Conservation (phyloP, 2,113 vertebrate genomes). For the Gallinago jamesoni region DNA sequence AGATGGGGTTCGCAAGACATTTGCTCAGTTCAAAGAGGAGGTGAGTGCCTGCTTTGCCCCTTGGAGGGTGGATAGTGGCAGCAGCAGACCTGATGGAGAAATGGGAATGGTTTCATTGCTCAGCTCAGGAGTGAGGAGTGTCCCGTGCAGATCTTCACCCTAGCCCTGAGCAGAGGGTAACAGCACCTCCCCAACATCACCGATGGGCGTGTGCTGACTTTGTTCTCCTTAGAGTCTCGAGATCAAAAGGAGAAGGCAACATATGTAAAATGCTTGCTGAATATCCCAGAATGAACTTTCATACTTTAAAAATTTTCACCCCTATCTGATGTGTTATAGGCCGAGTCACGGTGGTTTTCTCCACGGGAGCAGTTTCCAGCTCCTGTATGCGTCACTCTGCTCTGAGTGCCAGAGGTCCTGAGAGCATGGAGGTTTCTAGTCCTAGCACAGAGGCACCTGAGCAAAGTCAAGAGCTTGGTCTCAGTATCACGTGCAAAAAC, state of each 20-base stretch:
- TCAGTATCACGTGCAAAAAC: neutral
- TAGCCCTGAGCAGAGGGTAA: neutral
- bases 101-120: accelerated
- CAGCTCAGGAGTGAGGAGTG: neutral
- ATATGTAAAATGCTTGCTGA: neutral
- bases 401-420: neutral
- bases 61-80: accelerated
- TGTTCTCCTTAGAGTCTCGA: neutral
- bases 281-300: neutral
- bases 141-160: accelerated
- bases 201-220: accelerated
- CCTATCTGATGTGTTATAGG: neutral
- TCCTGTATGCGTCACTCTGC: neutral
- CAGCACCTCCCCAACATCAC: neutral
- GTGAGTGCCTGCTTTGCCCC: constrained; percentile 67
- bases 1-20: constrained; percentile 82
- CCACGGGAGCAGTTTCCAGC: neutral
- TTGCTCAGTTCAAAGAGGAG: constrained; percentile 85
- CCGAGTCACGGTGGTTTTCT: neutral
- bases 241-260: neutral
- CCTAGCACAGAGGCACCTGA: neutral
- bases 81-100: neutral
- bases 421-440: neutral
- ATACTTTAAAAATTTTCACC: neutral
- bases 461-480: neutral